phyloP scores from a whole-genome alignment of 2,888 invertebrate genomes.

The Xestia xanthographa region DNA sequence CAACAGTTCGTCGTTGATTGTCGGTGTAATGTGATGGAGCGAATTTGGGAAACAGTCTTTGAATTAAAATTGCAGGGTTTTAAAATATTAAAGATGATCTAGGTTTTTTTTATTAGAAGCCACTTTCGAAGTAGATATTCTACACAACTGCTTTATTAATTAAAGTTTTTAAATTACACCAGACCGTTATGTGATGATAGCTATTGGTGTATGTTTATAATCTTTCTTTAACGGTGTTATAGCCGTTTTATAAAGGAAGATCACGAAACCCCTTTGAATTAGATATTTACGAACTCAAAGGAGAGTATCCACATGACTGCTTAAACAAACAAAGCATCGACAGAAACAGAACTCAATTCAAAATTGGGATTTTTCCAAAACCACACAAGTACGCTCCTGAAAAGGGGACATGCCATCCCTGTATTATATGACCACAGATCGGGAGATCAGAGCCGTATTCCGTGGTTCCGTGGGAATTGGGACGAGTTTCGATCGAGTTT shows the following conservation, averaged over 20 bases:
- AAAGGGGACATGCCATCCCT: constrained; percentile 70
- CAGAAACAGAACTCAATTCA: constrained; percentile 40
- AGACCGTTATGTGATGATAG: neutral
- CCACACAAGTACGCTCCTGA: constrained; percentile 66
- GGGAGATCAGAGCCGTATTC: constrained; percentile 80
- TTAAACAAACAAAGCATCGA: constrained; percentile 38
- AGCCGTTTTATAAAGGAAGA: neutral
- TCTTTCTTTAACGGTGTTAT: neutral
- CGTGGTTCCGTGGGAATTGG: constrained; percentile 83
- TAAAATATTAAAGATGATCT: neutral
- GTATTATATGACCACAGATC: constrained; percentile 84
- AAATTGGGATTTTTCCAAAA: constrained; percentile 56
- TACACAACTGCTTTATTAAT: neutral
- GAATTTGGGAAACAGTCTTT: neutral
- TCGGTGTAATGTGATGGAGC: constrained; percentile 7
- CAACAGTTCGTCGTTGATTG: neutral
- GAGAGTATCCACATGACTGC: constrained; percentile 17
- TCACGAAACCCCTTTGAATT: neutral
- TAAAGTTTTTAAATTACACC: neutral
- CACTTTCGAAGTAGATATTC: neutral
- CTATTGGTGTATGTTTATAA: neutral
- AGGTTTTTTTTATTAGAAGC: neutral
- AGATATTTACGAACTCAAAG: constrained; percentile 13
- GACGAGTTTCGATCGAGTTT: constrained; percentile 72
- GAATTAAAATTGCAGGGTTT: neutral